Conservation (phyloP, 2,888 invertebrate genomes). For the Platycheirus albimanus region DNA sequence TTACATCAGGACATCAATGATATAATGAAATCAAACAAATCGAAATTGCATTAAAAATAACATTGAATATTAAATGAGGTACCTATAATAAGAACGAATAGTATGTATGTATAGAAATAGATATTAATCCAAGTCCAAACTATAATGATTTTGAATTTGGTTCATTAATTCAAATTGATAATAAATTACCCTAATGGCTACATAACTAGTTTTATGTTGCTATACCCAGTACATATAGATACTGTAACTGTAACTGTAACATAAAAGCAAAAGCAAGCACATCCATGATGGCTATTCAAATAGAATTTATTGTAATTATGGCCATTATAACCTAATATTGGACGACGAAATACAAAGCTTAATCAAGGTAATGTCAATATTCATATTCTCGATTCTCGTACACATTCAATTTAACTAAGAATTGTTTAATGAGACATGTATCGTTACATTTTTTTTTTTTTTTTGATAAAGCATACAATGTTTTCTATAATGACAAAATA, state of each 20-base stretch:
- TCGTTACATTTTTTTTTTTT: no score
- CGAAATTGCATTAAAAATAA: neutral
- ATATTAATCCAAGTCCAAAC: neutral
- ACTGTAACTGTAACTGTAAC: no score
- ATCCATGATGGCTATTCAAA: slow-evolving; percentile 31
- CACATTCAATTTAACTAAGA: neutral
- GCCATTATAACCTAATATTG: slow-evolving; percentile 50
- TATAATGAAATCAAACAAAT: slow-evolving; percentile 6
- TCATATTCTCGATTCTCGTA: no score
- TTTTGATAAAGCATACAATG: slow-evolving; percentile 13
- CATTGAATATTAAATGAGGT: neutral
- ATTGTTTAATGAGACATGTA: slow-evolving; percentile 32
- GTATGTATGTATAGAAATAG: neutral
- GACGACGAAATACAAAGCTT: neutral
- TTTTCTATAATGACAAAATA: neutral
- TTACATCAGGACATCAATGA: slow-evolving; percentile 16
- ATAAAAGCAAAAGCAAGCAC: slow-evolving; percentile 4
- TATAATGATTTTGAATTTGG: slow-evolving; percentile 24
- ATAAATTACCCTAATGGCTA: slow-evolving; percentile 42
- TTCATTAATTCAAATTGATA: slow-evolving; percentile 45
- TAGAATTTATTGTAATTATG: slow-evolving; percentile 40
- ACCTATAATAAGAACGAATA: neutral
- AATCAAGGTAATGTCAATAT: slow-evolving; percentile 41
- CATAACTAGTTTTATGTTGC: slow-evolving; percentile 29
- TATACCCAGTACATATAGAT: no score